Conservation (phyloP, 1,140 invertebrate species). For the Drosophila baimaii region DNA sequence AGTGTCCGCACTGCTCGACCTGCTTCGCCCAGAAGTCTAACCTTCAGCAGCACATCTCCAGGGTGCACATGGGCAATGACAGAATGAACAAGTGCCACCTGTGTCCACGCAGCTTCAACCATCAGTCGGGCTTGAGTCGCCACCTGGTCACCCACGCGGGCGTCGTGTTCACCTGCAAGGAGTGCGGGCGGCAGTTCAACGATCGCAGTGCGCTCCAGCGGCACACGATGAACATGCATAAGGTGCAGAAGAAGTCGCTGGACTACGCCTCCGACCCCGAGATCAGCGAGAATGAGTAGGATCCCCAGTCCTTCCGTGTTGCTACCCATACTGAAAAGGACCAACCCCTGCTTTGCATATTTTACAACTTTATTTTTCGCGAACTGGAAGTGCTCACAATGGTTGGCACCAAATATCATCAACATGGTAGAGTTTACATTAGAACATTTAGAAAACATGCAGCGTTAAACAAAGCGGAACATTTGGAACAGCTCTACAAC, state of each 20-base stretch:
- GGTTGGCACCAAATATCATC: slow-evolving; percentile 66
- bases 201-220: slow-evolving; percentile 89
- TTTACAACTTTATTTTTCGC: slow-evolving; percentile 67
- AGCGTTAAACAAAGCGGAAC: slow-evolving; percentile 51
- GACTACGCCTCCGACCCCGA: slow-evolving; percentile 45
- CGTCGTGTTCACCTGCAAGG: slow-evolving; percentile 87
- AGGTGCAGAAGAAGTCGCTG: slow-evolving; percentile 30
- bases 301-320: neutral
- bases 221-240: slow-evolving; percentile 84
- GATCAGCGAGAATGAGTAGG: slow-evolving; percentile 39
- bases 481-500: slow-evolving; percentile 61
- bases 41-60: slow-evolving; percentile 87
- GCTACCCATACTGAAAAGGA: neutral
- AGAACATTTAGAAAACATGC: slow-evolving; percentile 47
- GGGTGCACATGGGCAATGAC: slow-evolving; percentile 86
- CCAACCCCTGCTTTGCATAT: slow-evolving; percentile 31
- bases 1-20: slow-evolving; percentile 90
- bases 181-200: slow-evolving; percentile 88
- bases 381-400: slow-evolving; percentile 38
- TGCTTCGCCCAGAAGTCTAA: slow-evolving; percentile 90
- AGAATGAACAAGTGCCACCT: slow-evolving; percentile 88
- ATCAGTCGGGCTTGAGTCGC: slow-evolving; percentile 88
- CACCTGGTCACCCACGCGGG: slow-evolving; percentile 89
- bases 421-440: slow-evolving; percentile 39
- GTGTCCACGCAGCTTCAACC: slow-evolving; percentile 86